Evolutionary conservation across 2,888 invertebrate species (phyloP).

Genomic region (Hoplodrina blanda): DNA sequence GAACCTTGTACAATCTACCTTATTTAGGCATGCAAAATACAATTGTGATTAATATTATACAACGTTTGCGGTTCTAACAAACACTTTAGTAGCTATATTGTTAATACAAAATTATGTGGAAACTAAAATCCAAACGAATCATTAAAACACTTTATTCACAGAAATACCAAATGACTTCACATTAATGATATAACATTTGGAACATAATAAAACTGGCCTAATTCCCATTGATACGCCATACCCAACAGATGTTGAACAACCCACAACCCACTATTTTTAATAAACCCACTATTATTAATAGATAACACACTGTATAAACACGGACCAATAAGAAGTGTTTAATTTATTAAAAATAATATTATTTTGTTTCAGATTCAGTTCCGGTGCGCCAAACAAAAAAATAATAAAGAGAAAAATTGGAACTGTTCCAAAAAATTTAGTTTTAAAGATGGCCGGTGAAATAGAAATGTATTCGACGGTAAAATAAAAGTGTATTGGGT

Average conservation of each 20-base stretch:
- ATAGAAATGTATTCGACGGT: conserved; percentile 34
- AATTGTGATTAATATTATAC: too few species aligned
- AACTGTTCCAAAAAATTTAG: conserved; percentile 72
- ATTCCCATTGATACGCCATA: conserved; percentile 53
- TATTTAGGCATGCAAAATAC: too few species aligned
- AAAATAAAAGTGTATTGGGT: conserved; percentile 41
- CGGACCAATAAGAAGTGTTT: conserved; percentile 65
- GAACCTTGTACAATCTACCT: too few species aligned
- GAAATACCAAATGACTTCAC: conserved; percentile 29
- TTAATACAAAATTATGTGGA: neutral
- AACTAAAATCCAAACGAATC: conserved; percentile 4
- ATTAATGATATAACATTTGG: conserved; percentile 47
- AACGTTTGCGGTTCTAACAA: neutral
- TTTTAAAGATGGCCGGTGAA: conserved; percentile 63
- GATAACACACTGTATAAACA: conserved; percentile 37
- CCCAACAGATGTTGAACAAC: conserved; percentile 42
- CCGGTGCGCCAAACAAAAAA: conserved; percentile 67
- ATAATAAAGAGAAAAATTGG: conserved; percentile 69
- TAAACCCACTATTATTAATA: conserved; percentile 54
- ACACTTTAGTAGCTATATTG: neutral
- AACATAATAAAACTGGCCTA: conserved; percentile 59
- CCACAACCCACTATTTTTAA: conserved; percentile 44
- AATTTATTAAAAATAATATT: conserved; percentile 71
- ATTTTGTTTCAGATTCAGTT: conserved; percentile 78
- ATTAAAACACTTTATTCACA: conserved; percentile 40